Conservation (phyloP, 1,140 invertebrate species). For the Leucophenga varia region DNA sequence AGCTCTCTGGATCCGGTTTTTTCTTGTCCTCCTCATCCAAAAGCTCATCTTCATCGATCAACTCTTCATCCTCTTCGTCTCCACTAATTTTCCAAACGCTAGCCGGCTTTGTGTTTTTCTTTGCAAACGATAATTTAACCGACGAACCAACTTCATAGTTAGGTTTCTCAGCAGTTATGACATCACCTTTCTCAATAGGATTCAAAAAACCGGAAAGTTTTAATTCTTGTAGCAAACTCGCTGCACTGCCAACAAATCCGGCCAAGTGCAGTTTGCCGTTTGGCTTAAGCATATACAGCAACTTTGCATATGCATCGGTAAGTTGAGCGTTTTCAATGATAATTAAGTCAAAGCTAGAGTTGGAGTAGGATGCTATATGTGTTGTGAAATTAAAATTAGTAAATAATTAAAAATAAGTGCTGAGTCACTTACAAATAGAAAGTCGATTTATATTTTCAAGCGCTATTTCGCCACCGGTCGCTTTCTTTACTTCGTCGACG, state of each 20-base stretch:
- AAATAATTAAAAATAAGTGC: constrained; percentile 23
- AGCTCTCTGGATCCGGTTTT: constrained; percentile 77
- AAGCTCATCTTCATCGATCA: constrained; percentile 85
- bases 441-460: constrained; percentile 51
- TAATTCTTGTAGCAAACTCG: constrained; percentile 58
- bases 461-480: constrained; percentile 42
- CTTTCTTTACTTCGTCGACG: constrained; percentile 30
- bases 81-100: constrained; percentile 60
- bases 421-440: constrained; percentile 48
- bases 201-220: constrained; percentile 68
- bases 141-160: constrained; percentile 67
- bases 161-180: constrained; percentile 64
- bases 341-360: constrained; percentile 63
- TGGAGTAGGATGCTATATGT: constrained; percentile 59
- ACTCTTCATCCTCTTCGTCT: constrained; percentile 70
- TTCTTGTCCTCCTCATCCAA: constrained; percentile 86
- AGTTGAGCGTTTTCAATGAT: constrained; percentile 60
- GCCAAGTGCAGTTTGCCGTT: constrained; percentile 60
- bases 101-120: constrained; percentile 24
- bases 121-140: constrained; percentile 57
- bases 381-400: no score
- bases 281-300: constrained; percentile 63
- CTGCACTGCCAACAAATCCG: constrained; percentile 48
- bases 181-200: constrained; percentile 52
- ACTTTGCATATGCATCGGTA: constrained; percentile 59